Conservation (phyloP, 2,797 vertebrate genomes). For the Enteromius unitaeniatus region DNA sequence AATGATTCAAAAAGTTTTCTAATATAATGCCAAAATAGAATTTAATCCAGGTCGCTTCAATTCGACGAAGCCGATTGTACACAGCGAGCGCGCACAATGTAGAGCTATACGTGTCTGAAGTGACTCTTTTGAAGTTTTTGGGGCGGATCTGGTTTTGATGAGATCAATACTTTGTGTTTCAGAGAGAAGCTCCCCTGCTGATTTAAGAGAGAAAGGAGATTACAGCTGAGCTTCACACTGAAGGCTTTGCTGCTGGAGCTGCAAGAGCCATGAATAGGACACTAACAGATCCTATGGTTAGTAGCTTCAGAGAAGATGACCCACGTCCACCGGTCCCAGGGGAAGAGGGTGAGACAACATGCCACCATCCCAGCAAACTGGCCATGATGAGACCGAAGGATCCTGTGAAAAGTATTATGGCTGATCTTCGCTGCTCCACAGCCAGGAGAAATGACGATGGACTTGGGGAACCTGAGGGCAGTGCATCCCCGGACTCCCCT, state of each 20-base stretch:
- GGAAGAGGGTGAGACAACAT: conserved; percentile 92
- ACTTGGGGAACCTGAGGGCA: conserved; percentile 94
- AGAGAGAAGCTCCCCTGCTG: conserved; percentile 93
- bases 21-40: not conserved
- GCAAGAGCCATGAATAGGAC: conserved; percentile 89
- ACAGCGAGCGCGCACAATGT: conserved; percentile 5
- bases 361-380: conserved; percentile 77
- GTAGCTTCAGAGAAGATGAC: conserved; percentile 97
- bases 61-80: conserved; percentile 1
- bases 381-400: conserved; percentile 81
- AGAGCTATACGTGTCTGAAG: conserved; percentile 74
- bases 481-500: conserved; percentile 93
- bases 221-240: conserved; percentile 73
- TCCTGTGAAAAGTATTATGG: conserved; percentile 66
- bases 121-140: conserved; percentile 88
- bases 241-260: conserved; percentile 68
- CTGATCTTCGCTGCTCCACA: conserved; percentile 73
- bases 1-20: not conserved
- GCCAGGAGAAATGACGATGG: conserved; percentile 91
- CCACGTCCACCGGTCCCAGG: conserved; percentile 95
- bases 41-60: not conserved
- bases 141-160: conserved; percentile 94
- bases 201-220: conserved; percentile 88
- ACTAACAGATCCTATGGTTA: conserved; percentile 86
- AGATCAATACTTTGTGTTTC: conserved; percentile 93